A percentile compares a stretch with the other conserved stretches of the same genome.
phyloP scores from a whole-genome alignment of 2,888 invertebrate genomes.

The Phania funesta region DNA sequence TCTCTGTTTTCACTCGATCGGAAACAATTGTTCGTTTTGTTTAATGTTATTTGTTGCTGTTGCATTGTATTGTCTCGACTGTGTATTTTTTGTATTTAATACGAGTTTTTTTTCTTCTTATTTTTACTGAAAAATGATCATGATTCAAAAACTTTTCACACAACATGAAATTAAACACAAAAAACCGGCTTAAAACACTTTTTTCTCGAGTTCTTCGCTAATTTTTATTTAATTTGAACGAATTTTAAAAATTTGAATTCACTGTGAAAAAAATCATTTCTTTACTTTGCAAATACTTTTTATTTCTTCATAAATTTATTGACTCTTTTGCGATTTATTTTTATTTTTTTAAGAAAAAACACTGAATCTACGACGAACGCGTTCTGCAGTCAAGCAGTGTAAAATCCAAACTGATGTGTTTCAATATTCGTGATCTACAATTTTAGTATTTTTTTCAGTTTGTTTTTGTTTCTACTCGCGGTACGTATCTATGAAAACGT shows the following conservation, averaged over 20 bases:
- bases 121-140: constrained; percentile 9
- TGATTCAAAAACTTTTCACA: constrained; percentile 28
- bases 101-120: constrained; percentile 10
- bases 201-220: not conserved
- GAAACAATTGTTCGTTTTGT: constrained; percentile 36
- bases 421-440: constrained; percentile 58
- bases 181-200: constrained; percentile 33
- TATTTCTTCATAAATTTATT: not conserved
- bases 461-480: constrained; percentile 80
- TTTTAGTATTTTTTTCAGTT: constrained; percentile 53
- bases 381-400: constrained; percentile 69
- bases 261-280: not conserved
- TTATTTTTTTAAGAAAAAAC: constrained; percentile 4
- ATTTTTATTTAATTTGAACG: not conserved
- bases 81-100: constrained; percentile 16
- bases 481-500: constrained; percentile 37
- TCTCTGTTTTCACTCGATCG: constrained; percentile 25
- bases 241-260: not conserved
- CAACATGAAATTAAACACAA: not conserved
- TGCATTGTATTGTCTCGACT: constrained; percentile 20
- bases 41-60: constrained; percentile 7
- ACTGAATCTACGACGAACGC: constrained; percentile 52
- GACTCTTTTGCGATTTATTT: not conserved
- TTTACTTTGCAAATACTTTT: not conserved
- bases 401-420: constrained; percentile 69